These are phyloP conservation scores for Gyps fulvus DNA, from an alignment of 2,113 vertebrate genomes.

Conservation along the genomic window DNA sequence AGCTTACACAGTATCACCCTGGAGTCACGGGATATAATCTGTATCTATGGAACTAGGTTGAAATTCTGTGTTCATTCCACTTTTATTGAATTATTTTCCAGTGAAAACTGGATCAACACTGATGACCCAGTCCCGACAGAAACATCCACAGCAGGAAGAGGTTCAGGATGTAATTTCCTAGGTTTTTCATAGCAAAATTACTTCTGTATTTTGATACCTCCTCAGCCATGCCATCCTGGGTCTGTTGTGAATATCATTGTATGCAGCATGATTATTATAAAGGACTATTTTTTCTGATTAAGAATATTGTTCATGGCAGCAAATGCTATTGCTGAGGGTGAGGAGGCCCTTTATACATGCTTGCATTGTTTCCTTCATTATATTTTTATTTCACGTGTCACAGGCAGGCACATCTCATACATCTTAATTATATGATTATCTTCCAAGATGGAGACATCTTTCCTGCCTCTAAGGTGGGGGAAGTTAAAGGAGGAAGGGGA, in stretches of 20 bases:
- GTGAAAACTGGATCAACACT: background rate
- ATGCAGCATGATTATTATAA: background rate
- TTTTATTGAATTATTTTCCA: conserved; percentile 6
- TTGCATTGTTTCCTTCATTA: conserved; percentile 4
- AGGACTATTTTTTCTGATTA: background rate
- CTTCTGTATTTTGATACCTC: background rate
- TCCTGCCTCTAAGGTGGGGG: background rate
- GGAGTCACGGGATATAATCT: background rate
- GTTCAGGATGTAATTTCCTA: background rate
- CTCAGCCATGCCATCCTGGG: background rate
- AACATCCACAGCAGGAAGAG: background rate
- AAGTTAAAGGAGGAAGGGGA: background rate
- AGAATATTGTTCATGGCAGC: conserved; percentile 26
- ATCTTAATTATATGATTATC: conserved; percentile 70
- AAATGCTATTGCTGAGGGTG: background rate
- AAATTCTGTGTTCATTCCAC: conserved; percentile 1
- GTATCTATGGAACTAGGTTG: background rate
- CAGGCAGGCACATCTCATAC: conserved; percentile 10
- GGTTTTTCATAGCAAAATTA: conserved; percentile 24
- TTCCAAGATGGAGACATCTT: conserved; percentile 3
- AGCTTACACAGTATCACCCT: background rate
- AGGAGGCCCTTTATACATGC: background rate
- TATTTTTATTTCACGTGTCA: conserved; percentile 27
- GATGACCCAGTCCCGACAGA: background rate
- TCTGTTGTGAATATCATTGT: background rate